Evolutionary conservation across 2,888 invertebrate genomes (phyloP).

Genomic region (Lasioglossum zephyrum): DNA sequence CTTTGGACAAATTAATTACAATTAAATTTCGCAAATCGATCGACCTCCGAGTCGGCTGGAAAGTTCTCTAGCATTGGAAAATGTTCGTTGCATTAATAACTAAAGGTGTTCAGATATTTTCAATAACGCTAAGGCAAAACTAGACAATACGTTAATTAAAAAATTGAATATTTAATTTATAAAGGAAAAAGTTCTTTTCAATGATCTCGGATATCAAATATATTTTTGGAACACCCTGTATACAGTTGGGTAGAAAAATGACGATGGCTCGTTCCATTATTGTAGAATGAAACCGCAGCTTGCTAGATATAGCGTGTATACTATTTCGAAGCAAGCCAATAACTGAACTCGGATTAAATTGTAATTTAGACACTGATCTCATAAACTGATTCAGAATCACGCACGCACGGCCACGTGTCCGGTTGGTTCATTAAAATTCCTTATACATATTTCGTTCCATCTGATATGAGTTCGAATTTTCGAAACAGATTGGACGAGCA

Average conservation of each 20-base stretch:
- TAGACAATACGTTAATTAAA: no score
- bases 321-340: background rate
- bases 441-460: slow-evolving; percentile 2
- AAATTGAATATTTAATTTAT: no score
- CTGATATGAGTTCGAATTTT: background rate
- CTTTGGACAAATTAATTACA: slow-evolving; percentile 36
- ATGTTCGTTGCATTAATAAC: background rate
- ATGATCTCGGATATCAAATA: no score
- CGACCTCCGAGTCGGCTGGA: background rate
- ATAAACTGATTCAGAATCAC: background rate
- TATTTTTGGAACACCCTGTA: no score
- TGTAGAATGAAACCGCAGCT: background rate
- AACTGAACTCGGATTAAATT: slow-evolving; percentile 28
- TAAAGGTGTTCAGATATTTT: no score
- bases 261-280: background rate
- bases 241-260: no score
- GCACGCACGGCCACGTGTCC: background rate
- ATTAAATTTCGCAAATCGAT: slow-evolving; percentile 34
- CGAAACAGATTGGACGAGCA: background rate
- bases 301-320: background rate
- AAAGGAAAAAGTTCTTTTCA: no score
- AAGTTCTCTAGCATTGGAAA: background rate
- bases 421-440: background rate
- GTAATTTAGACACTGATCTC: slow-evolving; percentile 24
- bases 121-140: no score